Conservation (phyloP, 2,113 vertebrate genomes). For the Microtus ochrogaster region DNA sequence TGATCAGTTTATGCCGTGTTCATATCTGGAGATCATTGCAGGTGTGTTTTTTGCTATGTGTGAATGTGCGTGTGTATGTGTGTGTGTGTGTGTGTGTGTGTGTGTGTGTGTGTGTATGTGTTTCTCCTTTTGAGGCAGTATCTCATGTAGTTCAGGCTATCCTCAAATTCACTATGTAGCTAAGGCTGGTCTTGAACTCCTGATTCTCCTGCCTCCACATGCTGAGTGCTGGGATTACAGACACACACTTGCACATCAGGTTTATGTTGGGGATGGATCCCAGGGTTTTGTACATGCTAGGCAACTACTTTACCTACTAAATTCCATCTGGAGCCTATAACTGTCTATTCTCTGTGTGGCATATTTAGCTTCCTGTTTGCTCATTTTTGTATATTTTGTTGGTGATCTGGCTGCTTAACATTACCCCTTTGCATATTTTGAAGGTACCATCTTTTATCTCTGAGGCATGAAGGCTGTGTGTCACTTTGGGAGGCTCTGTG, state of each 20-base stretch:
- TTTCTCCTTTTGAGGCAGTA: neutral
- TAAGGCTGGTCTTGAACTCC: neutral
- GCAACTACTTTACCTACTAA: neutral
- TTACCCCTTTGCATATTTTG: neutral
- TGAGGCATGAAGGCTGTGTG: neutral
- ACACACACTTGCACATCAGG: neutral
- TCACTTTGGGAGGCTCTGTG: neutral
- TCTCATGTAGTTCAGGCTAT: neutral
- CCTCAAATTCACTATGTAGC: neutral
- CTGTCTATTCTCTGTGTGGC: neutral
- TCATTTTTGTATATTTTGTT: neutral
- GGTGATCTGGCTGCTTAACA: neutral
- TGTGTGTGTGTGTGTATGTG: no score
- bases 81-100: neutral
- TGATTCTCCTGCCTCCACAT: neutral
- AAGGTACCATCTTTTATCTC: neutral
- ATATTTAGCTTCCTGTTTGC: neutral
- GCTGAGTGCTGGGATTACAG: neutral
- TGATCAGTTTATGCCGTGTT: fast-evolving
- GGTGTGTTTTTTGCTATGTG: neutral
- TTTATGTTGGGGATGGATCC: neutral
- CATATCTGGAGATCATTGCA: neutral
- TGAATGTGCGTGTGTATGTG: neutral
- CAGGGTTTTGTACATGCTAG: neutral
- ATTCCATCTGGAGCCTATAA: no score